These are phyloP conservation scores for Schizopygopsis pylzovi DNA, from an alignment of 2,797 vertebrate genomes.

Conservation along the genomic window DNA sequence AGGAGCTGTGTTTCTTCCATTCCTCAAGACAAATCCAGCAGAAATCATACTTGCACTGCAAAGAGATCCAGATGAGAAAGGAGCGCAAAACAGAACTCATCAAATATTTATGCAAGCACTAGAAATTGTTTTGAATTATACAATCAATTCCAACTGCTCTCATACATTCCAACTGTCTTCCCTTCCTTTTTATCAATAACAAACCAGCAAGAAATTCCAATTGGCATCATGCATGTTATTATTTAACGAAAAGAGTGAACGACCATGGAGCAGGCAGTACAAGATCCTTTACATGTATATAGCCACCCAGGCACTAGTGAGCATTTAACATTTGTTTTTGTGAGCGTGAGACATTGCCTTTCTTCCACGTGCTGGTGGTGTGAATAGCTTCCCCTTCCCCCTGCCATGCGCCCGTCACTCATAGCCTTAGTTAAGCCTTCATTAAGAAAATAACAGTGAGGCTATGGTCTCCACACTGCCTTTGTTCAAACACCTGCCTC, in stretches of 20 bases:
- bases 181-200: conserved; percentile 19
- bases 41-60: conserved; percentile 96
- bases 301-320: too few relatives aligned
- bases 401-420: conserved; percentile 20
- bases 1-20: conserved; percentile 99
- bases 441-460: conserved; percentile 52
- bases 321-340: neutral
- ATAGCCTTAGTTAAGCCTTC: conserved; percentile 46
- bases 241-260: conserved; percentile 18
- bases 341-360: neutral
- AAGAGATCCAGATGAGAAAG: conserved; percentile 12
- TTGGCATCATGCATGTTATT: conserved; percentile 35
- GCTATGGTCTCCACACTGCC: conserved; percentile 17
- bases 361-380: conserved; percentile 5
- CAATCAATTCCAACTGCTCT: neutral
- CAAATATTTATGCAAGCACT: neutral
- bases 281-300: neutral
- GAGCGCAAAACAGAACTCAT: neutral
- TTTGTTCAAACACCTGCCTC: conserved; percentile 57
- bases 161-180: neutral
- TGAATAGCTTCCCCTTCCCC: conserved; percentile 30
- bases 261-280: neutral
- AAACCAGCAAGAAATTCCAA: conserved; percentile 40
- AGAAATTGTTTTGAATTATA: neutral
- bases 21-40: conserved; percentile 99